Evolutionary conservation across 2,888 invertebrate species (phyloP).

Genomic region (Argyra leucocephala): DNA sequence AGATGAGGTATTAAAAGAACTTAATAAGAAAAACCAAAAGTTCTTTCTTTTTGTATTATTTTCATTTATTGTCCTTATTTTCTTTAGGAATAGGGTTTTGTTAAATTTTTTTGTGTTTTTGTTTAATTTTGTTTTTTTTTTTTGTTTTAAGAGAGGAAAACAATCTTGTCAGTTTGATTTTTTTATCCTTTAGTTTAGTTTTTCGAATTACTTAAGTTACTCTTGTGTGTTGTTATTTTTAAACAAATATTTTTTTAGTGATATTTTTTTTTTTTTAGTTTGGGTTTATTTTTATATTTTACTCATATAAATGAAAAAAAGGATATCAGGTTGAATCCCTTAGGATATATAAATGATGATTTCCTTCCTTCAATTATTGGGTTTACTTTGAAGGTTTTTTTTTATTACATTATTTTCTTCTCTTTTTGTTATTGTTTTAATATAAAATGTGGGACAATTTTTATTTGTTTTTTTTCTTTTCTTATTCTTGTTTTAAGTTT

Average conservation of each 20-base stretch:
- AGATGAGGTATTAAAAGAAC: constrained; percentile 36
- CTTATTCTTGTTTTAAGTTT: too few relatives aligned
- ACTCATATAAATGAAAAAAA: constrained; percentile 1
- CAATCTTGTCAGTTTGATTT: neutral
- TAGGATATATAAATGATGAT: neutral
- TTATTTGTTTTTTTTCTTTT: neutral
- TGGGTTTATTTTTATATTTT: neutral
- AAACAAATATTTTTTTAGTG: neutral
- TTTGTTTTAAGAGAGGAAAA: too few relatives aligned
- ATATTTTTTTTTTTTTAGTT: neutral
- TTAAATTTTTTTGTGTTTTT: too few relatives aligned
- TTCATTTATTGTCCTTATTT: neutral
- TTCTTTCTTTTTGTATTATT: neutral
- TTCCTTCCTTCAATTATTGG: constrained; percentile 1
- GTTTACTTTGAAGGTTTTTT: neutral
- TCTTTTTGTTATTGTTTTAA: neutral
- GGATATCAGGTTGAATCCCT: neutral
- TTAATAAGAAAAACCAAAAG: neutral
- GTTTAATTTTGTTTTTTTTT: too few relatives aligned
- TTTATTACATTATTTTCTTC: too few relatives aligned
- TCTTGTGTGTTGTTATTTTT: neutral
- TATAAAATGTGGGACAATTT: neutral
- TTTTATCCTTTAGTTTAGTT: neutral
- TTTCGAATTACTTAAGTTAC: constrained; percentile 9
- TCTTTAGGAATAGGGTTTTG: neutral